Evolutionary conservation across 2,113 vertebrate species (phyloP).

Genomic region (Aegithalos caudatus): DNA sequence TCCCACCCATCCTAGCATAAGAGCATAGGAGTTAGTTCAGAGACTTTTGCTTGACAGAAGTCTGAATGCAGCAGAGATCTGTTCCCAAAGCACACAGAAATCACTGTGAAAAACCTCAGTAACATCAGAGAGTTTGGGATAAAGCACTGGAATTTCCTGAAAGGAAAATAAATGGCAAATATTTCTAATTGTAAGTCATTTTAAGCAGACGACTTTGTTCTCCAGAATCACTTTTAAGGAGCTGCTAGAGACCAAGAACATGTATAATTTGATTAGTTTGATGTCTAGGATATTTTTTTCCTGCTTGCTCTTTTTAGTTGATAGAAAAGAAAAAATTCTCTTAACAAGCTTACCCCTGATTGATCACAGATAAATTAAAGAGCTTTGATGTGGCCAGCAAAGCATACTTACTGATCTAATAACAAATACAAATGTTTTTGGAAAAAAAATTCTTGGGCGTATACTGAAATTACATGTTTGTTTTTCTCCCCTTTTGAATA

Average conservation of each 20-base stretch:
- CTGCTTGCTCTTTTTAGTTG: constrained; percentile 21
- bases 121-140: not conserved
- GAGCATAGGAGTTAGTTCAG: not conserved
- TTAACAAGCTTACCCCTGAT: constrained; percentile 8
- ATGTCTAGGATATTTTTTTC: not conserved
- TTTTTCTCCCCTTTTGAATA: constrained; percentile 68
- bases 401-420: constrained; percentile 44
- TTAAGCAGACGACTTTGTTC: not conserved
- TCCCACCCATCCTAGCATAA: not conserved
- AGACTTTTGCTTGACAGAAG: not conserved
- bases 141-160: constrained; percentile 16
- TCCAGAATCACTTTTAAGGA: not conserved
- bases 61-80: not conserved
- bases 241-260: not conserved
- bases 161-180: constrained; percentile 19
- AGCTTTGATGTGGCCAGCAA: constrained; percentile 69
- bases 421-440: constrained; percentile 68
- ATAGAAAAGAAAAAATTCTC: constrained; percentile 16
- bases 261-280: not conserved
- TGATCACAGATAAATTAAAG: constrained; percentile 62
- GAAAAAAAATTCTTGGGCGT: constrained; percentile 56
- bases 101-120: not conserved
- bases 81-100: not conserved
- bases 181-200: constrained; percentile 3
- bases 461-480: constrained; percentile 39